phyloP scores from a whole-genome alignment of 2,797 vertebrate genomes.

The Gymnocypris eckloni region DNA sequence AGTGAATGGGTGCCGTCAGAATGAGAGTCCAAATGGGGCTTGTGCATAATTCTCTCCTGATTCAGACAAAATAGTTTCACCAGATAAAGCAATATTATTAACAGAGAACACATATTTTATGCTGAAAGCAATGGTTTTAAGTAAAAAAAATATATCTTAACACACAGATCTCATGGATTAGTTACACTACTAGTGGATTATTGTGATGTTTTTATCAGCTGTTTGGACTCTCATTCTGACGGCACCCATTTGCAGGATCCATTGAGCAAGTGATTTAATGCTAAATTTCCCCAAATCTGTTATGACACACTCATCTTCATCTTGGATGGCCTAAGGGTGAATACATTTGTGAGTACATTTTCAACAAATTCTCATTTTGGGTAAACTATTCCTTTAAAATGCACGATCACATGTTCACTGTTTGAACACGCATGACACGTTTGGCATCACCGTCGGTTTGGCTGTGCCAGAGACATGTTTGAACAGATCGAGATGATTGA shows the following conservation, averaged over 20 bases:
- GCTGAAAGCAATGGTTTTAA: not conserved
- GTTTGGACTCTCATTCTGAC: not conserved
- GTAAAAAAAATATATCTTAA: no score
- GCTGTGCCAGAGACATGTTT: not conserved
- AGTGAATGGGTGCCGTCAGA: no score
- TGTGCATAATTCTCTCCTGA: no score
- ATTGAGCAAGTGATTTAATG: not conserved
- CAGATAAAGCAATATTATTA: no score
- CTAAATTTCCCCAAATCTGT: not conserved
- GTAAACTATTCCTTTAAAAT: constrained; percentile 1
- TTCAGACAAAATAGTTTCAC: no score
- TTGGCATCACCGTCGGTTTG: not conserved
- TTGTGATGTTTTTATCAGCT: not conserved
- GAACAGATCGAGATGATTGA: constrained; percentile 45
- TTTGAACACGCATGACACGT: not conserved
- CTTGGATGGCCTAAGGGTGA: not conserved
- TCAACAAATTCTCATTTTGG: not conserved
- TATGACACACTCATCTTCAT: not conserved
- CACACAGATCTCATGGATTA: no score
- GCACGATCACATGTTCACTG: not conserved
- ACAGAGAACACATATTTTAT: not conserved
- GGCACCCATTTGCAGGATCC: not conserved
- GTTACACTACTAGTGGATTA: not conserved
- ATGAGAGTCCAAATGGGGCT: no score
- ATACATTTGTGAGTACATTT: not conserved